phyloP scores from a whole-genome alignment of 2,113 vertebrate species.

The Tragelaphus imberbis region DNA sequence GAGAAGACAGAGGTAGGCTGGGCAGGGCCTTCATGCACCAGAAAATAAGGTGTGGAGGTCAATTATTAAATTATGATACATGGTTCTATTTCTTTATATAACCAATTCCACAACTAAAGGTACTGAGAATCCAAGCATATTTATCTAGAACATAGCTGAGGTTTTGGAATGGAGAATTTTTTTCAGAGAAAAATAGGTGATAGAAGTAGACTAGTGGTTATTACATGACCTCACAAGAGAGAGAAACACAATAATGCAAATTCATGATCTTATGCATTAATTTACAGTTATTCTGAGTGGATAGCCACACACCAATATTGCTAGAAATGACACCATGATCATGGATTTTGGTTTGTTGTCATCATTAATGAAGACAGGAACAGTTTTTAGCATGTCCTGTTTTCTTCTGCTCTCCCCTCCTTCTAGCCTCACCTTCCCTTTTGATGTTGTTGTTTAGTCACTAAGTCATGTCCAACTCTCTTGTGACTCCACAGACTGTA shows the following conservation, averaged over 20 bases:
- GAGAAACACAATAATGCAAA: background rate
- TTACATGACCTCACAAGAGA: background rate
- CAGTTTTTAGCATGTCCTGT: background rate
- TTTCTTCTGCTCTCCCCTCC: background rate
- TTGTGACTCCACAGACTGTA: background rate
- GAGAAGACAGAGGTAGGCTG: background rate
- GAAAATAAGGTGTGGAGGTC: background rate
- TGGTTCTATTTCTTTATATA: background rate
- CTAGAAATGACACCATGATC: background rate
- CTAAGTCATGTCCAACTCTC: background rate
- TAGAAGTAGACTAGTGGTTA: background rate
- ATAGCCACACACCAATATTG: background rate
- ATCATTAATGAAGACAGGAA: background rate
- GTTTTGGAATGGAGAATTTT: background rate
- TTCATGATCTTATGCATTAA: background rate
- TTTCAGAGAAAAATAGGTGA: background rate
- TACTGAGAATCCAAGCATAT: background rate
- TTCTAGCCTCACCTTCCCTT: background rate
- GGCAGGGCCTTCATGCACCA: background rate
- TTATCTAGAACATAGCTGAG: background rate
- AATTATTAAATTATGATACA: background rate
- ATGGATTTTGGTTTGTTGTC: background rate
- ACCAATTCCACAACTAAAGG: background rate
- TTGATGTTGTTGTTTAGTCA: background rate
- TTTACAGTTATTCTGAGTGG: background rate